Conservation (phyloP, 2,888 invertebrate genomes). For the Gerosis bhagava region DNA sequence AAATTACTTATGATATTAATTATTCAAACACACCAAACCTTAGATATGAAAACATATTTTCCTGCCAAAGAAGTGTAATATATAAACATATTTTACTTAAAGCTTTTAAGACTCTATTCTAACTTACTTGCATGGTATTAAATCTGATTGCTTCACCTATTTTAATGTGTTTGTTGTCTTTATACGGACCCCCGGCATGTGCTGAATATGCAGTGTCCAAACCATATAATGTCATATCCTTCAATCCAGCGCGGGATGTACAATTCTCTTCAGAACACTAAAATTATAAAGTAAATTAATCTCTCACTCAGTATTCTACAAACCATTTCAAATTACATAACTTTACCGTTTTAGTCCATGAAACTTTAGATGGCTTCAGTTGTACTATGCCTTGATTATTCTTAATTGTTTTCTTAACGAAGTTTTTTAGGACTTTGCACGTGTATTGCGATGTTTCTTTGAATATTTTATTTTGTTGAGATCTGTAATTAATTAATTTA, state of each 20-base stretch:
- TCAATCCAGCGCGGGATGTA: background rate
- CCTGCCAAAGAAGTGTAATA: too few relatives aligned
- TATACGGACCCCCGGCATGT: constrained; percentile 54
- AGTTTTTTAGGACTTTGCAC: constrained; percentile 33
- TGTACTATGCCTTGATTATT: constrained; percentile 37
- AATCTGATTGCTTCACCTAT: constrained; percentile 51
- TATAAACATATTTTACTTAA: too few relatives aligned
- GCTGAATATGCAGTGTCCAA: constrained; percentile 55
- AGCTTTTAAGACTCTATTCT: too few relatives aligned
- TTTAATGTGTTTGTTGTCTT: too few relatives aligned
- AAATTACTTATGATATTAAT: too few relatives aligned
- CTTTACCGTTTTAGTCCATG: constrained; percentile 44
- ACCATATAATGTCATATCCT: constrained; percentile 47
- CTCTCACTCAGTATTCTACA: too few relatives aligned
- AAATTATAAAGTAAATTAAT: background rate
- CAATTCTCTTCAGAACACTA: constrained; percentile 1
- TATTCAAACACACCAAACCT: too few relatives aligned
- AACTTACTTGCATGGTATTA: constrained; percentile 36
- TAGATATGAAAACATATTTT: too few relatives aligned
- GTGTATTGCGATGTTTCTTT: constrained; percentile 36
- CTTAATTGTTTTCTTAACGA: constrained; percentile 41
- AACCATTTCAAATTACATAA: too few relatives aligned
- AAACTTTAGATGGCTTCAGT: constrained; percentile 38
- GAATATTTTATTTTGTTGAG: constrained; percentile 44
- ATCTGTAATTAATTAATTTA: too few relatives aligned